Evolutionary conservation across 2,113 vertebrate species (phyloP), one percentile per base, ranked within the genome.

Genomic region (Bos indicus): DNA sequence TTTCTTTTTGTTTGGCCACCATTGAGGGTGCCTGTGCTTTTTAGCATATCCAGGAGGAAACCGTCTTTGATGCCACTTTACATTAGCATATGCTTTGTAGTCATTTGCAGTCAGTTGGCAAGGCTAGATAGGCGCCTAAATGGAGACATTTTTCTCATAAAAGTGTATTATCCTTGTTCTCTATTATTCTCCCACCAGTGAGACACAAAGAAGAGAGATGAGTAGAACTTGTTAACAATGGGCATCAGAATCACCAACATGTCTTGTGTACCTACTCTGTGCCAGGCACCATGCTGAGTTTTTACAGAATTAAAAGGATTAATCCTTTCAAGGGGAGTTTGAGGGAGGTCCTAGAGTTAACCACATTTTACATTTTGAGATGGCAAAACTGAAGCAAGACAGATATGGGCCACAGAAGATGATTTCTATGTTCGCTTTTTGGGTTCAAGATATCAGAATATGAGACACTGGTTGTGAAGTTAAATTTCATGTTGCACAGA

Each of bases 1-100:
- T 78, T 84, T 78, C 62, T 92, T 88, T 96, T 95, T 88, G n/a
- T 96, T 81, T 62, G 67, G 95, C 67, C 1, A 5, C 91, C 91
- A 91, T 36, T 88, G 77, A 97, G 56, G 36, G 51, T 88, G 62
- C 30, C 81, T 64, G n/a, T 40, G 86, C 84, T 92, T 88, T 90
- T 98, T 98, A 91, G 94, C 97, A 96, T 95, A 95, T 95, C 93
- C 92, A 97, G 96, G 97, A 98, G 98, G 96, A 98, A 97, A 71
- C 56, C 28, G 88, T 36, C 98, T 97, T 95, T 95, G 95, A 88
- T 94, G 28, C 64, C 51, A 46, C 74, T 95, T 94, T 92, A 40
- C 77, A 96, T 97, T 95, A 97, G 93, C 96, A 97, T 96, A 83
- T 9, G 93, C 77, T 97, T 95, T 96, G 93, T 94, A 71, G 89